Conservation (phyloP, 1,140 invertebrate genomes). For the Prorops nasuta region DNA sequence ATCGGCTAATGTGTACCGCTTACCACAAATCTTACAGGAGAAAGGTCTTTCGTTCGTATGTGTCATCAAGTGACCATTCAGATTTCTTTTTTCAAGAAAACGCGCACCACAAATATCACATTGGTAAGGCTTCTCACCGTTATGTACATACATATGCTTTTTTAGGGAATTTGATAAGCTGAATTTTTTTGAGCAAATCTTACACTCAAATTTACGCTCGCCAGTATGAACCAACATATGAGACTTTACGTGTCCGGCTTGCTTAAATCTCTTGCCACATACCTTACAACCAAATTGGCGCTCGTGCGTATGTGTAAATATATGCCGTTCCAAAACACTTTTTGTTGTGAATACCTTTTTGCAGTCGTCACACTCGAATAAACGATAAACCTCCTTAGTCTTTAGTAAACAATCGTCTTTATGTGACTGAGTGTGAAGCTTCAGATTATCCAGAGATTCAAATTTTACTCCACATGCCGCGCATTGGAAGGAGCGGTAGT, state of each 20-base stretch:
- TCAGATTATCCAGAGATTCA: constrained; percentile 28
- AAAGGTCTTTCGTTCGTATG: constrained; percentile 55
- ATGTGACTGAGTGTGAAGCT: constrained; percentile 28
- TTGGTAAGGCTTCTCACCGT: constrained; percentile 62
- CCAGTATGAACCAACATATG: constrained; percentile 71
- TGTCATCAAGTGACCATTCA: constrained; percentile 53
- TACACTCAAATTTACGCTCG: constrained; percentile 62
- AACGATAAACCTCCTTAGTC: constrained; percentile 19
- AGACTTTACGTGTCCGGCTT: constrained; percentile 68
- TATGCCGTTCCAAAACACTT: constrained; percentile 61
- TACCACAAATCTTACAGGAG: constrained; percentile 53
- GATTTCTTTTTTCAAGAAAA: constrained; percentile 48
- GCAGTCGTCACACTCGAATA: constrained; percentile 50
- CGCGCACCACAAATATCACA: constrained; percentile 59
- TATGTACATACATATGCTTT: constrained; percentile 61
- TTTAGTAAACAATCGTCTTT: constrained; percentile 8
- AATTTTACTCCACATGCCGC: constrained; percentile 30
- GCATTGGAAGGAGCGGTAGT: constrained; percentile 46
- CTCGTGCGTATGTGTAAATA: constrained; percentile 63
- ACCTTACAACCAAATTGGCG: constrained; percentile 62
- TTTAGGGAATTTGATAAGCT: constrained; percentile 67
- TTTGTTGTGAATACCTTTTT: constrained; percentile 65
- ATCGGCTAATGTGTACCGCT: constrained; percentile 44
- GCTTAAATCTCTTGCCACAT: constrained; percentile 70
- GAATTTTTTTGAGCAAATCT: constrained; percentile 62